These are phyloP conservation scores for Xiphophorus couchianus DNA, from an alignment of 2,113 vertebrate species.

Conservation along the genomic window DNA sequence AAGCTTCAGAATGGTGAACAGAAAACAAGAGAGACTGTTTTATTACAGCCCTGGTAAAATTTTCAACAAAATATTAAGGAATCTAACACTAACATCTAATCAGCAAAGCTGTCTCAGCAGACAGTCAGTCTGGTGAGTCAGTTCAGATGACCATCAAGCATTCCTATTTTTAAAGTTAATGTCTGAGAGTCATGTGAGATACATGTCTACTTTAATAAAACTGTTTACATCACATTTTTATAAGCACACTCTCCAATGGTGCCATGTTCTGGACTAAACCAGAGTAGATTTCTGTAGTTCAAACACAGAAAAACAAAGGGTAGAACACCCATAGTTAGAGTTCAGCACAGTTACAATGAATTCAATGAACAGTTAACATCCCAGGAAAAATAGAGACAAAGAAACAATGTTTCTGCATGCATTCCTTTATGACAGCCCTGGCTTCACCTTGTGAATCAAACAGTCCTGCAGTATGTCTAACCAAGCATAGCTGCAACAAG, in stretches of 20 bases:
- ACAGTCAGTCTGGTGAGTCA: constrained; percentile 23
- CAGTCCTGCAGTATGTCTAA: constrained; percentile 27
- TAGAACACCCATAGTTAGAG: not conserved
- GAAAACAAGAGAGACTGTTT: not conserved
- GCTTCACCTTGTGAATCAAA: constrained; percentile 3
- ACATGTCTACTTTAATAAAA: not conserved
- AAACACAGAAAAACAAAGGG: not conserved
- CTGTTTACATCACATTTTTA: not conserved
- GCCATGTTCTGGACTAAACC: not conserved
- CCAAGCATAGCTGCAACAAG: constrained; percentile 37
- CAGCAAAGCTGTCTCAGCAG: not conserved
- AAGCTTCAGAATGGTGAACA: too few relatives aligned
- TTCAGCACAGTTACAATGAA: not conserved
- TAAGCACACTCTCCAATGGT: not conserved
- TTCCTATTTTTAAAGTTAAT: constrained; percentile 7
- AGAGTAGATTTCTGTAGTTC: not conserved
- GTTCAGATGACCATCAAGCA: not conserved
- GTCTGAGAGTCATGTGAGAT: not conserved
- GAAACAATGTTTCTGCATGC: not conserved
- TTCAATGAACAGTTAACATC: not conserved
- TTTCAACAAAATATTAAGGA: not conserved
- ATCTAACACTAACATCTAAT: not conserved
- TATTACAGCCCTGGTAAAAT: not conserved
- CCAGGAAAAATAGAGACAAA: not conserved
- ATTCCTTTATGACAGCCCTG: constrained; percentile 4